Evolutionary conservation across 1,140 invertebrate genomes (phyloP).

Genomic region (Tenebrio molitor): DNA sequence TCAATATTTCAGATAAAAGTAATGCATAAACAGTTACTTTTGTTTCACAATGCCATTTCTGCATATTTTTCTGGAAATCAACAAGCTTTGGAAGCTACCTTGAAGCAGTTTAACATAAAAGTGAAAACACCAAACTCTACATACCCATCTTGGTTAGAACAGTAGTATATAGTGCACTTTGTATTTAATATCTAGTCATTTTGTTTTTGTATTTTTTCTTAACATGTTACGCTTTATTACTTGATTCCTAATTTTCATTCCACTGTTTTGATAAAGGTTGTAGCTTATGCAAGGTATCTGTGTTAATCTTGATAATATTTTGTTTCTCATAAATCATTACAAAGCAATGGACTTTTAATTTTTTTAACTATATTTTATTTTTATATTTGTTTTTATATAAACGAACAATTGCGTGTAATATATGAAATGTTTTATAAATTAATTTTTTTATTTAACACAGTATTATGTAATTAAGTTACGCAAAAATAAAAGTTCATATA

Average conservation of each 20-base stretch:
- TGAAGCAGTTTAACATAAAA: conserved; percentile 97
- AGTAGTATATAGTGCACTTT: conserved; percentile 67
- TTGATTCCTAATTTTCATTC: conserved; percentile 35
- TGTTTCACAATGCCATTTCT: conserved; percentile 96
- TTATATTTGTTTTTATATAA: conserved; percentile 13
- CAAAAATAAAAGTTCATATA: conserved; percentile 25
- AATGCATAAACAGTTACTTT: conserved; percentile 96
- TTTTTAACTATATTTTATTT: background rate
- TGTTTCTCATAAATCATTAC: background rate
- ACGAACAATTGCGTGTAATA: conserved; percentile 14
- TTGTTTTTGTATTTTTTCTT: background rate
- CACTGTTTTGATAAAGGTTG: conserved; percentile 20
- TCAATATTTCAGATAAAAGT: conserved; percentile 87
- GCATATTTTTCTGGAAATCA: conserved; percentile 98
- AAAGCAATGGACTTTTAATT: background rate
- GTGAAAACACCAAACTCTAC: conserved; percentile 81
- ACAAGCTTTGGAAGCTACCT: conserved; percentile 90
- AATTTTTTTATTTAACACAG: conserved; percentile 25
- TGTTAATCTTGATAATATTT: background rate
- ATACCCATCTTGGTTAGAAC: conserved; percentile 83
- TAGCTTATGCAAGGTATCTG: conserved; percentile 10
- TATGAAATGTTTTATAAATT: background rate
- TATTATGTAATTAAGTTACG: conserved; percentile 12
- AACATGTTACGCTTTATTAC: conserved; percentile 16
- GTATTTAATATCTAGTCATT: conserved; percentile 30